Conservation (phyloP, 2,888 invertebrate genomes). For the Noctuana brunneofusca region DNA sequence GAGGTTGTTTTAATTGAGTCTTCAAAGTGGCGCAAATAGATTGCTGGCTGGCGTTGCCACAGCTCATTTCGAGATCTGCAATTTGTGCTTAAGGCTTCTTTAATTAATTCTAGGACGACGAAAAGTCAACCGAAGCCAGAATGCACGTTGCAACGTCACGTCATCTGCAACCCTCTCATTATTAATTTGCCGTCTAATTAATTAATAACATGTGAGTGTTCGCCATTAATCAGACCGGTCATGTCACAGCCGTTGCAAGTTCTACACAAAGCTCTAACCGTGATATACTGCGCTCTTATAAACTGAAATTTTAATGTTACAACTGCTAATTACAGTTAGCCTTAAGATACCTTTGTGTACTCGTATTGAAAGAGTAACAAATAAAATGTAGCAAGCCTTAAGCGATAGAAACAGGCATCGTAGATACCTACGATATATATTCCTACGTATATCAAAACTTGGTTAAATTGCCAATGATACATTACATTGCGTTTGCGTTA, state of each 20-base stretch:
- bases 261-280: slow-evolving; percentile 19
- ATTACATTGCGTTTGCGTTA: neutral
- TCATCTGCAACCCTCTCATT: slow-evolving; percentile 73
- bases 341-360: neutral
- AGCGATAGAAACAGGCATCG: neutral
- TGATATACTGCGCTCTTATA: slow-evolving; percentile 13
- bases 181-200: slow-evolving; percentile 76
- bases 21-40: slow-evolving; percentile 25
- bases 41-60: slow-evolving; percentile 18
- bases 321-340: neutral
- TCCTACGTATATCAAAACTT: no score
- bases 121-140: slow-evolving; percentile 45
- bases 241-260: slow-evolving; percentile 45
- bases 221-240: slow-evolving; percentile 66
- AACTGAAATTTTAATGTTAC: slow-evolving; percentile 15
- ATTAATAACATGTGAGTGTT: slow-evolving; percentile 69
- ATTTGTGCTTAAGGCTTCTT: slow-evolving; percentile 63
- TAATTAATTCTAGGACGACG: slow-evolving; percentile 67
- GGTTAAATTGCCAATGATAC: neutral
- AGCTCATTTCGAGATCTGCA: slow-evolving; percentile 35
- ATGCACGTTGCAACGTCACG: slow-evolving; percentile 55
- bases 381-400: neutral
- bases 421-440: no score
- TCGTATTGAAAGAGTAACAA: neutral
- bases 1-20: slow-evolving; percentile 28